Evolutionary conservation across 1,140 invertebrate species (phyloP).

Genomic region (Scaptomyza graminum): DNA sequence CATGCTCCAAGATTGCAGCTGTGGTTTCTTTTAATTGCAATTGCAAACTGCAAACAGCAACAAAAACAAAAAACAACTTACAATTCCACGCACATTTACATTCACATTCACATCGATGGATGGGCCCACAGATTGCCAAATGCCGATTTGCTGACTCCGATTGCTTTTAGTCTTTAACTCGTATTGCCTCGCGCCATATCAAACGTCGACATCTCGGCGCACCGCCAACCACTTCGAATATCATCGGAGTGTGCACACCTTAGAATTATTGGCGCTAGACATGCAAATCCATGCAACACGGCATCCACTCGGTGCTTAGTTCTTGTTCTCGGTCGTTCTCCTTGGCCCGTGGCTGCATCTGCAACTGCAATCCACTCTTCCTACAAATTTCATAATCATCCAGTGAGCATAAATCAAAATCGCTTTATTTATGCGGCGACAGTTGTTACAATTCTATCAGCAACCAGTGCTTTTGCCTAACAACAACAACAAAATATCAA

Average conservation of each 20-base stretch:
- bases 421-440: slow-evolving; percentile 77
- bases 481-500: slow-evolving; percentile 24
- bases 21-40: slow-evolving; percentile 74
- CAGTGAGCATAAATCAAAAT: slow-evolving; percentile 76
- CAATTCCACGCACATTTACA: slow-evolving; percentile 75
- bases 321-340: slow-evolving; percentile 3
- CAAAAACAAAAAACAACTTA: slow-evolving; percentile 15
- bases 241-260: slow-evolving; percentile 72
- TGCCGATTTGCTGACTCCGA: slow-evolving; percentile 48
- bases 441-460: slow-evolving; percentile 82
- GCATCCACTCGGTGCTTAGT: slow-evolving; percentile 21
- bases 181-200: slow-evolving; percentile 73
- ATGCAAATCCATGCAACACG: slow-evolving; percentile 71
- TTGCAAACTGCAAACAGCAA: slow-evolving; percentile 47
- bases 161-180: slow-evolving; percentile 17
- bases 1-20: slow-evolving; percentile 71
- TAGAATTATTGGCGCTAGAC: slow-evolving; percentile 82
- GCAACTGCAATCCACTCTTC: slow-evolving; percentile 27
- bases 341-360: slow-evolving; percentile 10
- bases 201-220: slow-evolving; percentile 67
- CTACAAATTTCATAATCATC: slow-evolving; percentile 70
- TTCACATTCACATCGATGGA: slow-evolving; percentile 71
- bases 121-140: slow-evolving; percentile 57
- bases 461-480: slow-evolving; percentile 42
- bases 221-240: slow-evolving; percentile 64